Base-by-base conservation (phyloP, 2,888 invertebrate species). In the Euspilapteryx auroguttella region DNA sequence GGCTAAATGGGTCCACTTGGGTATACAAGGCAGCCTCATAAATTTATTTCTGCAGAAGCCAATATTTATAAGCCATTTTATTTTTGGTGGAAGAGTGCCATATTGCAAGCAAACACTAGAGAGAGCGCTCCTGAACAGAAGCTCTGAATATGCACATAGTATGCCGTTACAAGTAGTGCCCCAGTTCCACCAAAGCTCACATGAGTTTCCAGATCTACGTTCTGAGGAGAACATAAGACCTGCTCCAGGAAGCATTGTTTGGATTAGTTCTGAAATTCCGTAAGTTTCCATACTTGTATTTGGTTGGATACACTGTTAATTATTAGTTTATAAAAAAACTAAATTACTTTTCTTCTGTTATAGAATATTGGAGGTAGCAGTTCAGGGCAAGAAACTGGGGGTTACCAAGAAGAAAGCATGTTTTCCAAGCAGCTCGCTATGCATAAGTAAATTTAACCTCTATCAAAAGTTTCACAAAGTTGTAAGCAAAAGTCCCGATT, bases 1-100 rank as follows among this genome's bases (percentile, higher is more conserved):
- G 9, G 84, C 93, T 2, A 85, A 86, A 44, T 97, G 96, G 96
- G 85, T 87, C 47, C 71, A 88, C 34, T 49, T 93, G 17, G 95
- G 96, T 0, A 51, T 92, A 14, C 94, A 91, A 71, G 95, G 96
- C 3, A 82, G 89, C 3, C 61, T 96, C 3, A 50, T 95, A 26
- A 82, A 83, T 35, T 55, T 82, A 34, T 52, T 94, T 14, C 55
- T 94, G 12, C 47, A 68, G 3, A 46, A 73, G 32, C 85, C 88
- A 8, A 79, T 96, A 44, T 84, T 82, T 51, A 63, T 95, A 1
- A 61, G 77, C 29, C 79, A 83, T 29, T 78, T 92, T 32, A 82
- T 84, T 29, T 81, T 95, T 49, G 87, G 86, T 29, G 82, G 80
- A 33, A 78, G 69, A 12, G 79, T 81, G 17, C 83, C 85, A 5